A percentile compares a stretch with the other conserved stretches of the same genome.
phyloP scores from a whole-genome alignment of 2,113 vertebrate species.

The Calyptomena viridis region DNA sequence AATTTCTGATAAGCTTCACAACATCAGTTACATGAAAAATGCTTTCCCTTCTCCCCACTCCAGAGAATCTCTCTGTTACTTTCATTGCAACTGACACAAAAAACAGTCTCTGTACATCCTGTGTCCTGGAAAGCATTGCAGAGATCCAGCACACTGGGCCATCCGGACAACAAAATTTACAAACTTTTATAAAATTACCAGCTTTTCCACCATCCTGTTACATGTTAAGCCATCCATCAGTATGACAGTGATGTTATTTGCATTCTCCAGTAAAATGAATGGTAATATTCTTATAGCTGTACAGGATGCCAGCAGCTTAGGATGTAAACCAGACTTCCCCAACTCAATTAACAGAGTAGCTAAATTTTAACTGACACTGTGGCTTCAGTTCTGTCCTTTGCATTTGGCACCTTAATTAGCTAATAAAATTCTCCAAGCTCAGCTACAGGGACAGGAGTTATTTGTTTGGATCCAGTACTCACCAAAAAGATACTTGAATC shows the following conservation, averaged over 20 bases:
- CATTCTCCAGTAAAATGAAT: neutral
- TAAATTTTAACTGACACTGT: neutral
- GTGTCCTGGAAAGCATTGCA: neutral
- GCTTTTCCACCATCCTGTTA: neutral
- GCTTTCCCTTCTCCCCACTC: neutral
- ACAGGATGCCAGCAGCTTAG: neutral
- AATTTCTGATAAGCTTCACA: slow-evolving; percentile 3
- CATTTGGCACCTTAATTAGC: neutral
- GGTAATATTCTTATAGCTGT: neutral
- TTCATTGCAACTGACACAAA: neutral
- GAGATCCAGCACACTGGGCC: neutral
- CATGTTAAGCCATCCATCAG: neutral
- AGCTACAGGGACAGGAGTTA: neutral
- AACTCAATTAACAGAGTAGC: neutral
- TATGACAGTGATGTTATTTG: neutral
- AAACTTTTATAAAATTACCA: neutral
- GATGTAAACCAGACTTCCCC: neutral
- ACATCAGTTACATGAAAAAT: neutral
- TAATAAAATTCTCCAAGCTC: neutral
- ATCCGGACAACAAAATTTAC: neutral
- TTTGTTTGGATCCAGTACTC: neutral
- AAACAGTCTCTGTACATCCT: neutral
- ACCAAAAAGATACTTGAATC: neutral
- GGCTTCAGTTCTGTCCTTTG: slow-evolving; percentile 9
- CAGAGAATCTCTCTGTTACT: neutral